Percentiles rank a stretch among this genome's conserved stretches.
Evolutionary conservation across 2,888 invertebrate species (phyloP).

Genomic region (Prenolepis imparis): DNA sequence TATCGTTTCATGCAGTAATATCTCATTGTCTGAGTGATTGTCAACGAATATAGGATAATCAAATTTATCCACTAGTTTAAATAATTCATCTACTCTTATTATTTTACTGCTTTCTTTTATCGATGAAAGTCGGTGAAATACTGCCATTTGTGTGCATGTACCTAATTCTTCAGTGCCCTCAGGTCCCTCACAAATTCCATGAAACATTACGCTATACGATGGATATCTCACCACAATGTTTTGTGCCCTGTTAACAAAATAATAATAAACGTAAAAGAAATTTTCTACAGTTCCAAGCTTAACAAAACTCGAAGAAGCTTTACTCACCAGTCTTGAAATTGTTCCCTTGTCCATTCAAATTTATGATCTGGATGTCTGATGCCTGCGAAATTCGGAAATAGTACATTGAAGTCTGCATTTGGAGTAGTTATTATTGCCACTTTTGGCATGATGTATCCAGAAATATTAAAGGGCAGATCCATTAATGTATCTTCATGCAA

Average conservation of each 20-base stretch:
- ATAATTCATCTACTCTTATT: constrained; percentile 79
- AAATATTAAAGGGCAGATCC: constrained; percentile 92
- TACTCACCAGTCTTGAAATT: constrained; percentile 94
- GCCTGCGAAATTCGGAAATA: constrained; percentile 89
- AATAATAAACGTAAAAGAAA: neutral
- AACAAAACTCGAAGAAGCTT: neutral
- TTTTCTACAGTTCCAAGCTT: neutral
- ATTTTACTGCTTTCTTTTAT: constrained; percentile 21
- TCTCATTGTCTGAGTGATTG: constrained; percentile 82
- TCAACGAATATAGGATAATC: constrained; percentile 87
- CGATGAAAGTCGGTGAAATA: constrained; percentile 87
- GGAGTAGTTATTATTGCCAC: constrained; percentile 95
- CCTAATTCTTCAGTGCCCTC: constrained; percentile 90
- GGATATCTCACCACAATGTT: constrained; percentile 91
- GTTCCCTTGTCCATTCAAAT: constrained; percentile 96
- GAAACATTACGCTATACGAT: constrained; percentile 91
- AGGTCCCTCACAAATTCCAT: constrained; percentile 93
- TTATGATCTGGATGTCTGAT: constrained; percentile 96
- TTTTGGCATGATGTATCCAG: constrained; percentile 93
- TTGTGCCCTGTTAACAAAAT: constrained; percentile 88
- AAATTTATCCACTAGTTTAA: constrained; percentile 86
- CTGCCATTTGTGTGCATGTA: constrained; percentile 93
- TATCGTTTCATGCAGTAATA: constrained; percentile 81
- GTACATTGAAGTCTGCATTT: constrained; percentile 95
- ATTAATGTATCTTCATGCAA: constrained; percentile 92